Percentiles rank a stretch among this genome's conserved stretches.
phyloP scores from a whole-genome alignment of 23 tunicate genomes.

The Aplidium turbinatum region DNA sequence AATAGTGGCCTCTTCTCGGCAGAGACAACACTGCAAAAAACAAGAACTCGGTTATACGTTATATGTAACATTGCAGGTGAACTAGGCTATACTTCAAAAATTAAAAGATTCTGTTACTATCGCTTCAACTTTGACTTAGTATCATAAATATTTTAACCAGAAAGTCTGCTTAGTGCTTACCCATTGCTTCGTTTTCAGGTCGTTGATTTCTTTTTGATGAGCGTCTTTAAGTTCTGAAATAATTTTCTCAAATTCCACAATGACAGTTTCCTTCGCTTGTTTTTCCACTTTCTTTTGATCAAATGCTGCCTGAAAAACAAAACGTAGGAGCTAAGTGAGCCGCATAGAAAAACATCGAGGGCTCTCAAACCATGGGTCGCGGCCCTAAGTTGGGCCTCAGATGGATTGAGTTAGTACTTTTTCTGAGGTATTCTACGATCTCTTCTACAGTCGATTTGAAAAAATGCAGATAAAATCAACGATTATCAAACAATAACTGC shows the following conservation, averaged over 20 bases:
- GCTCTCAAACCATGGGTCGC: neutral
- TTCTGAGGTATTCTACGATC: too few relatives aligned
- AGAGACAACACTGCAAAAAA: conserved; percentile 24
- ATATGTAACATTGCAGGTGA: neutral
- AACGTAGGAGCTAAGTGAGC: neutral
- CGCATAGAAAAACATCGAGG: too few relatives aligned
- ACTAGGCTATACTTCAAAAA: neutral
- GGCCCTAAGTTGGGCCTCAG: neutral
- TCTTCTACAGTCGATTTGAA: neutral
- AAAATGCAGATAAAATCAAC: too few relatives aligned
- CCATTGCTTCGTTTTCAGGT: conserved; percentile 34
- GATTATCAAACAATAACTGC: too few relatives aligned
- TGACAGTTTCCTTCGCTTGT: conserved; percentile 4
- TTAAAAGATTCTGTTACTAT: neutral
- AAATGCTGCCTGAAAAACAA: conserved; percentile 26
- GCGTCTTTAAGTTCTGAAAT: neutral
- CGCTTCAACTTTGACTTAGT: too few relatives aligned
- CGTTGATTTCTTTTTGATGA: conserved; percentile 21
- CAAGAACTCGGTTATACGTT: neutral
- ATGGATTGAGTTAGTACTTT: neutral
- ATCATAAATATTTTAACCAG: too few relatives aligned
- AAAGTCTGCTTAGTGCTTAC: conserved; percentile 28
- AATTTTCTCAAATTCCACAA: conserved; percentile 25
- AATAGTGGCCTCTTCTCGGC: conserved; percentile 21
- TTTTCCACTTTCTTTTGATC: conserved; percentile 31